Conservation (phyloP, 1,140 invertebrate species). For the Musca vetustissima region DNA sequence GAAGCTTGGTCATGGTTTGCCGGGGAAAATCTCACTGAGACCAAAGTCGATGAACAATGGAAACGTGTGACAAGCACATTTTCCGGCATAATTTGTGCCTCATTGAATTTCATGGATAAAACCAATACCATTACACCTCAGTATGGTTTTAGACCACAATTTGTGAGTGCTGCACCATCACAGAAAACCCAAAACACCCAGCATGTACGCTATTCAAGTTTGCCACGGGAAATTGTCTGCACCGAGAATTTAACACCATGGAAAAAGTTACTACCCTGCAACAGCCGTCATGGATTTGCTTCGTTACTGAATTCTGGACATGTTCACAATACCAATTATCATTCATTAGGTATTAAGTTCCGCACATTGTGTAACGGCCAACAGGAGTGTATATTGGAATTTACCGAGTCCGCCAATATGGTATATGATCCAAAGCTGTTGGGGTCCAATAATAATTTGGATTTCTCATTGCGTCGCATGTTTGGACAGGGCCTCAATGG, state of each 20-base stretch:
- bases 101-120: constrained; percentile 92
- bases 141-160: constrained; percentile 76
- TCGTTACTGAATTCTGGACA: constrained; percentile 86
- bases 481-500: constrained; percentile 81
- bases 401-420: constrained; percentile 81
- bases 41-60: constrained; percentile 80
- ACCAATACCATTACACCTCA: constrained; percentile 83
- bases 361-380: constrained; percentile 69
- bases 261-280: constrained; percentile 94
- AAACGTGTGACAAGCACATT: constrained; percentile 83
- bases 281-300: constrained; percentile 80
- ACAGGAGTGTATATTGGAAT: constrained; percentile 70
- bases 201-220: constrained; percentile 69
- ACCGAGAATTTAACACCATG: constrained; percentile 98
- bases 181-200: constrained; percentile 61
- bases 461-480: constrained; percentile 85
- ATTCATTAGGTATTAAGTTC: constrained; percentile 86
- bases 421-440: constrained; percentile 80
- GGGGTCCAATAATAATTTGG: constrained; percentile 68
- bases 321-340: constrained; percentile 92
- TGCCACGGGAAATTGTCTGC: constrained; percentile 95
- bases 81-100: constrained; percentile 93
- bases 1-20: constrained; percentile 91
- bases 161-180: constrained; percentile 61
- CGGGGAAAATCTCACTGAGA: constrained; percentile 48